Base-by-base conservation (phyloP, 2,113 vertebrate genomes). In the Aepyceros melampus region DNA sequence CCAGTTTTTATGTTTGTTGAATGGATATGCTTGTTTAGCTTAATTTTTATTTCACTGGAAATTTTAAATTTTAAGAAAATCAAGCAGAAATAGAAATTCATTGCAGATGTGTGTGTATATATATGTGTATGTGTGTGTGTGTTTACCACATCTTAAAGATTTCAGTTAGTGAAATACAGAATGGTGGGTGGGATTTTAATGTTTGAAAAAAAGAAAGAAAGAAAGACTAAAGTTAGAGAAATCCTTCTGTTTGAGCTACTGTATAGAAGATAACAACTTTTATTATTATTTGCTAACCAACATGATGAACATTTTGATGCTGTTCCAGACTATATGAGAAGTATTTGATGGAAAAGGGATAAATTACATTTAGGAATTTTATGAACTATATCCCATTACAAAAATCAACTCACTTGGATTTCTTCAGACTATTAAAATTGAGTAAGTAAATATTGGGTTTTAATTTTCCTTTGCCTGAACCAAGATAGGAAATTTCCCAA, bases 61-160 rank as follows among this genome's bases (percentile, higher is more conserved):
- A 89, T 97, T 97, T 97, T 51, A 87, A 90, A 91, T 91, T 90
- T 85, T 95, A 62, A 98, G 87, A 95, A 40, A 67, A 40, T 53
- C 21, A 84, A 93, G 43, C 58, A 93, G 78, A 97, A 49, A 84
- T 81, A 95, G 83, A 83, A 93, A 79, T 84, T 58, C 51, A 53
- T 82, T 91, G 58, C 56, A 89, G 27, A 29, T 45, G 6, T 45
- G 7, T 85, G 11, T 36, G 25, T 71, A 17, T 85, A 83, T 95
- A 67, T 87, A 1, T 36, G 5, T 71, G 33, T 40, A 1, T 40
- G 4, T 81, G 8, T 36, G 25, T 83, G 27, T 82, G 78, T 95
- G 67, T 85, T 43, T 76, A 76, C 15, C 36, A 40, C 76, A 92
- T 86, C 76, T 95, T 96, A 71, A 62, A 76, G 62, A 92, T 96